phyloP scores from a whole-genome alignment of 2,797 vertebrate species.

The Semotilus atromaculatus region DNA sequence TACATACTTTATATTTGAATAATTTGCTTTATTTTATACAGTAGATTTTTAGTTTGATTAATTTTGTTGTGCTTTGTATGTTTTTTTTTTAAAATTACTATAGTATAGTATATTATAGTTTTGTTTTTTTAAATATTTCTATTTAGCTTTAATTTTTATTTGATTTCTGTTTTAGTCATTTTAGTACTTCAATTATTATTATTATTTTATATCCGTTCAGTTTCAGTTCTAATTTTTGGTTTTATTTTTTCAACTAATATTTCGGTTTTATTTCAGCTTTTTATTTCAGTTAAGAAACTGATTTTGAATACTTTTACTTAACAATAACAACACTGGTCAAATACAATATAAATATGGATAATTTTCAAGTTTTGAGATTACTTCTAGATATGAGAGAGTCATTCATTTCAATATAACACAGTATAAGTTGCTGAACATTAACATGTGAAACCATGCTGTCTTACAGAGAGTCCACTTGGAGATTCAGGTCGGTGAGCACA shows the following conservation, averaged over 20 bases:
- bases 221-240: neutral
- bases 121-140: neutral
- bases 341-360: neutral
- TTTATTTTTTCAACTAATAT: neutral
- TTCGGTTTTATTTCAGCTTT: neutral
- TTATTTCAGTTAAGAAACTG: neutral
- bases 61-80: neutral
- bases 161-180: neutral
- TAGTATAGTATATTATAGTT: neutral
- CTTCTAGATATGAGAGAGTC: neutral
- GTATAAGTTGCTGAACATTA: neutral
- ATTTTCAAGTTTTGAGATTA: neutral
- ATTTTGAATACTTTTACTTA: neutral
- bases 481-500: slow-evolving; percentile 94
- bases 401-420: neutral
- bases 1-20: neutral
- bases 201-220: neutral
- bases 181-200: neutral
- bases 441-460: slow-evolving; percentile 11
- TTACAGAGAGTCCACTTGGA: slow-evolving; percentile 90
- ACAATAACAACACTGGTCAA: neutral
- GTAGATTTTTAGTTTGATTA: neutral
- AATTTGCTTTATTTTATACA: neutral
- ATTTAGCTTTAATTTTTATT: neutral
- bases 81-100: too few species aligned